Evolutionary conservation across 37 sponge, comb jelly and placozoan genomes (phyloP).

Genomic region (Cliona cf. orientalis): DNA sequence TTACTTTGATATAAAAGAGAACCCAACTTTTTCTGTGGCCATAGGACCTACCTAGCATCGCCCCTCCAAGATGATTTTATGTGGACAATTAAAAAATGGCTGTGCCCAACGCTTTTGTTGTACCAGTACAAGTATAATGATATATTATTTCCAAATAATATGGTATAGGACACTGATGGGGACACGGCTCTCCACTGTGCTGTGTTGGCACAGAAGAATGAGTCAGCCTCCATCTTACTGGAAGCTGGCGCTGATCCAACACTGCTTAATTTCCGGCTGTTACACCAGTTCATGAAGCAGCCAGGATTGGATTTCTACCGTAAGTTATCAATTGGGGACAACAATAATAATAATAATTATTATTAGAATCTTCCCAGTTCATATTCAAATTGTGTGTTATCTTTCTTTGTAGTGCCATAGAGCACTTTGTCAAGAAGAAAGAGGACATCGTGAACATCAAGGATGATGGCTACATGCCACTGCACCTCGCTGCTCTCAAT

Average conservation of each 20-base stretch:
- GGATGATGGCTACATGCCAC: slow-evolving; percentile 70
- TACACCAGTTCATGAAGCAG: slow-evolving; percentile 83
- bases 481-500: slow-evolving; percentile 70
- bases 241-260: slow-evolving; percentile 76
- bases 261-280: slow-evolving; percentile 63
- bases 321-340: no score
- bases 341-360: no score
- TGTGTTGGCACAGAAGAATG: slow-evolving; percentile 64
- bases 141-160: no score
- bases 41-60: no score
- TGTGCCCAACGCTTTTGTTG: no score
- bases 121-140: no score
- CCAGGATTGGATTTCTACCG: slow-evolving; percentile 64
- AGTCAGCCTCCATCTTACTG: slow-evolving; percentile 54
- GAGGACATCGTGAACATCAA: slow-evolving; percentile 35
- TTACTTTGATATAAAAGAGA: no score
- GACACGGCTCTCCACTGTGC: slow-evolving; percentile 86
- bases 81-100: no score
- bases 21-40: no score
- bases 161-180: slow-evolving; percentile 79
- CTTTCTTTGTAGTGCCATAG: slow-evolving; percentile 42
- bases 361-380: no score
- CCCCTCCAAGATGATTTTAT: no score
- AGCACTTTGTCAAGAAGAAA: slow-evolving; percentile 39
- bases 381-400: not conserved